Evolutionary conservation across 2,797 vertebrate genomes (phyloP).

Genomic region (Heteromormyrus szaboi): DNA sequence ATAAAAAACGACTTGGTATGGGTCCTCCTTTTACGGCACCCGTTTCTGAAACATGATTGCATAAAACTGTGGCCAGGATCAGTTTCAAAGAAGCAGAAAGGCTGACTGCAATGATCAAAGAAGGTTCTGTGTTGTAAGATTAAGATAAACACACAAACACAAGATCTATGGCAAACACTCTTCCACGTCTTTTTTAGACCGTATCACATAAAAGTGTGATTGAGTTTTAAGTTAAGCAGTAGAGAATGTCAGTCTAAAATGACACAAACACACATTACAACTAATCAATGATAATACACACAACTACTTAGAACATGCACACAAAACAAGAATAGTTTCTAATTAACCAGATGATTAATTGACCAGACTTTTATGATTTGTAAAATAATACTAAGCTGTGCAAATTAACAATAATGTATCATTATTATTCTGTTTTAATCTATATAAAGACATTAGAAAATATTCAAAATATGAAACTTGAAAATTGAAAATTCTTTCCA

Average conservation of each 20-base stretch:
- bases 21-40: neutral
- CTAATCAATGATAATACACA: neutral
- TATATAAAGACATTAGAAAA: neutral
- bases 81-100: neutral
- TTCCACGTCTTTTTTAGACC: neutral
- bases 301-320: neutral
- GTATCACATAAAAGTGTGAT: neutral
- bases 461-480: neutral
- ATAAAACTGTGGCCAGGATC: neutral
- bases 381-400: neutral
- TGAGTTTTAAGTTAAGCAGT: neutral
- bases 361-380: neutral
- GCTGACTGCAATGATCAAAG: neutral
- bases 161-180: neutral
- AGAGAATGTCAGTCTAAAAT: neutral
- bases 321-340: neutral
- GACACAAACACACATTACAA: neutral
- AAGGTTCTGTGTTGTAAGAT: neutral
- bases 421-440: neutral
- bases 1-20: neutral
- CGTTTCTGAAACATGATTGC: neutral
- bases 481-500: neutral
- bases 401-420: neutral
- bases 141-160: neutral
- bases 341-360: neutral